Base-by-base conservation (phyloP, 2,888 invertebrate genomes). In the Syrphus vitripennis region DNA sequence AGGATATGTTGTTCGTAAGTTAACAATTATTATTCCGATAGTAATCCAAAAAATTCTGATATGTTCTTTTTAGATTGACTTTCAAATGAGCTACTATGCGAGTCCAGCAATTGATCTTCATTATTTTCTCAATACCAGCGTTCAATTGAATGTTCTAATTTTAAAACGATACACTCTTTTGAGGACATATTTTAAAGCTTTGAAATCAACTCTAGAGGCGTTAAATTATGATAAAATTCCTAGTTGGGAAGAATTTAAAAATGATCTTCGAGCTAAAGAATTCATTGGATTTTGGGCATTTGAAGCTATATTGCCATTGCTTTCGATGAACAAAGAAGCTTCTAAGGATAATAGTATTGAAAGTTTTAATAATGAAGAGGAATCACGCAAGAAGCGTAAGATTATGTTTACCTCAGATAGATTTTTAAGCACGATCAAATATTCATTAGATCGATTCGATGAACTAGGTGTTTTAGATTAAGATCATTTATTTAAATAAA, bases 101-200 rank as follows among this genome's bases (percentile, higher is more conserved):
- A 92, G 91, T 87, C 92, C 92, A 6, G 92, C 92, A 2, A 90
- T 92, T 80, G 92, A 93, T 76, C 90, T 93, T 2, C 92, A 93
- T 70, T 93, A 92, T 89, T 92, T 93, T 82, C 89, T 93, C 21
- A 91, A 91, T 76, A 92, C 92, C 78, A 92, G 92, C 87, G 90
- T 91, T 14, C 90, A 91, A 81, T 87, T 91, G 48, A 90, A 92
- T 63, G 91, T 92, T 10, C 88, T 92, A 4, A 89, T 89, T 19
- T 88, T 90, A 57, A 89, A 90, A 12, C 90, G 92, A 1, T 89
- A 91, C 31, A 90, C 89, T 37, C 89, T 93, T 9, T 88, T 92
- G 12, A 88, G 89, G 31, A 89, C 89, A 5, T 93, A 93, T 83
- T 91, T 91, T 24, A 83, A 88, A 0, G 88, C 90, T 0, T 84